Evolutionary conservation across 2,888 invertebrate genomes (phyloP), one percentile per base, ranked within the genome.

Genomic region (Lacanobia wlatinum): DNA sequence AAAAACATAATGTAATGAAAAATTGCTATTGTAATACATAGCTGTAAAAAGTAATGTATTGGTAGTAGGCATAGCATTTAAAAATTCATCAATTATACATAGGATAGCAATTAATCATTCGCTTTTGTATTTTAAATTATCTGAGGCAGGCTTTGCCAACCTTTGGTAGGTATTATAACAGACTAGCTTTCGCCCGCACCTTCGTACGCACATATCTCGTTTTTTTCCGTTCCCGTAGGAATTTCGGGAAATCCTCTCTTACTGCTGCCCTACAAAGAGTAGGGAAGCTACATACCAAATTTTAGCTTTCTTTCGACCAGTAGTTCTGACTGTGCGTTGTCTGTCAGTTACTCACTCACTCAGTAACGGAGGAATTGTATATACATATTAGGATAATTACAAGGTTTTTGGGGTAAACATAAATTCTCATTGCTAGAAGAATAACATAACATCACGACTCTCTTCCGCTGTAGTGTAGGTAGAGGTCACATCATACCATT

Each of bases 1-100:
- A 82, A 76, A 73, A 73, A 81, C 8, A 23, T 73, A 64, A 77
- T 80, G 77, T 69, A 69, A 67, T 73, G 73, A 81, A 67, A 69
- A 38, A 73, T 81, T 63, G 48, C 18, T 59, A 59, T 73, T 73
- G 43, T 65, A 34, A 21, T 38, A 38, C 8, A 7, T 2, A 18
- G 21, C 23, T 23, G n/a, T 21, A 64, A 38, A 79, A 76, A 76
- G 50, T 55, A 73, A 66, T 69, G 18, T 69, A 70, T 71, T 4
- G 48, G 53, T 18, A 46, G 28, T 14, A 66, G 56, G 70, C 75
- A 66, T 6, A 58, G 34, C 56, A 40, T 70, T 80, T 55, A 82
- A 80, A 80, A 78, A 60, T 52, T 46, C 69, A 80, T 80, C 56
- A 73, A 78, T 81, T 61, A 70, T 55, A 34, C 69, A 80, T 82